Conservation (phyloP, 2,888 invertebrate species). For the Drosophila fungiperda region DNA sequence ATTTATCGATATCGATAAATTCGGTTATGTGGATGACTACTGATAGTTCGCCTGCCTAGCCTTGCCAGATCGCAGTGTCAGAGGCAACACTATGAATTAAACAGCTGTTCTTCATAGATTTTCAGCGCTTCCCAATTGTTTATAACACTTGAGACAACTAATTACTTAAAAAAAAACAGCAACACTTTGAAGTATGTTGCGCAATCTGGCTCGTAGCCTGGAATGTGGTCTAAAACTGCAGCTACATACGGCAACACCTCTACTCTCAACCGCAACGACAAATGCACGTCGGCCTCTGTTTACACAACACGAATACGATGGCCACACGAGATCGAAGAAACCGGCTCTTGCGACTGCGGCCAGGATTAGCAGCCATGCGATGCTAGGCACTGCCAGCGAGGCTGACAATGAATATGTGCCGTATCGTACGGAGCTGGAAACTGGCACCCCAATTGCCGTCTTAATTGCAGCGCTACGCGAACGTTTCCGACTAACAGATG, state of each 20-base stretch:
- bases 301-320: conserved; percentile 44
- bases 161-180: neutral
- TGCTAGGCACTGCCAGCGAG: conserved; percentile 46
- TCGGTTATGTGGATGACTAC: neutral
- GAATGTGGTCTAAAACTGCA: conserved; percentile 51
- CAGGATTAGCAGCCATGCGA: conserved; percentile 28
- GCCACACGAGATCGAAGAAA: neutral
- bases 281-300: conserved; percentile 45
- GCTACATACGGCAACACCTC: conserved; percentile 2
- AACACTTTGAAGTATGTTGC: conserved; percentile 50
- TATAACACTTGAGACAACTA: neutral
- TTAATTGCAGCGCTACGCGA: conserved; percentile 62
- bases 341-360: conserved; percentile 21
- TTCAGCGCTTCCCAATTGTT: conserved; percentile 23
- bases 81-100: conserved; percentile 26
- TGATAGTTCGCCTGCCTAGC: neutral
- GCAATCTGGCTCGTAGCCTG: conserved; percentile 55
- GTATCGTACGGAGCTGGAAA: conserved; percentile 70
- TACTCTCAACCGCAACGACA: conserved; percentile 2
- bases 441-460: conserved; percentile 20
- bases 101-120: conserved; percentile 42
- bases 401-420: conserved; percentile 76
- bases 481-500: conserved; percentile 61
- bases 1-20: neutral
- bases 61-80: conserved; percentile 14